Conservation (phyloP, 1,140 invertebrate genomes). For the Lutraria rhynchaena region DNA sequence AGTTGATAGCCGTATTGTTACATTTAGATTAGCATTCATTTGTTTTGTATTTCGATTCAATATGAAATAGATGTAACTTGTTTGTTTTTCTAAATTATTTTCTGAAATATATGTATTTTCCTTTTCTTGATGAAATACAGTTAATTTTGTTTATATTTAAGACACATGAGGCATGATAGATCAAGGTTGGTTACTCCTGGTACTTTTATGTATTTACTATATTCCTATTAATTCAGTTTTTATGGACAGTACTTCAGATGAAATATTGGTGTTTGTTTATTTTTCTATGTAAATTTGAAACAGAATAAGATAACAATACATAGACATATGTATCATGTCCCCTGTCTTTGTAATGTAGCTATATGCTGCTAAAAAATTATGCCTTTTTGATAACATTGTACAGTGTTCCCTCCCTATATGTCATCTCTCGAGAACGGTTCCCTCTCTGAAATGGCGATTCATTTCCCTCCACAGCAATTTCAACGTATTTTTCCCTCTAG, state of each 20-base stretch:
- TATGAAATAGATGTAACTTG: background rate
- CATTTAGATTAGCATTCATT: no score
- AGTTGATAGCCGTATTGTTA: no score
- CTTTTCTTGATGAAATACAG: background rate
- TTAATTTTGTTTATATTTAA: background rate
- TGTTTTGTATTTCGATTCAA: background rate
- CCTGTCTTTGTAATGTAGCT: conserved; percentile 1
- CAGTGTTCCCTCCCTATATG: no score
- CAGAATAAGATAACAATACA: background rate
- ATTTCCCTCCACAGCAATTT: no score
- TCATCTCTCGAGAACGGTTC: no score
- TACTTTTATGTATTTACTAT: background rate
- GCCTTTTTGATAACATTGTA: conserved; percentile 25
- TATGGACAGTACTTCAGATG: background rate
- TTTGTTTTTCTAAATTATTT: background rate
- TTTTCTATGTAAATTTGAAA: conserved; percentile 29
- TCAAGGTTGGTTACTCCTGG: background rate
- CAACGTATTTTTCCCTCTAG: no score
- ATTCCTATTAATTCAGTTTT: conserved; percentile 1
- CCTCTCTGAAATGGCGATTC: no score
- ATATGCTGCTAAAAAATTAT: background rate
- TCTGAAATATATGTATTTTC: background rate
- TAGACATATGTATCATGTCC: background rate
- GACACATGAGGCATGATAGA: background rate
- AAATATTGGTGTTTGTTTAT: conserved; percentile 40